These are phyloP conservation scores for Perdita meconis DNA, from an alignment of 2,888 invertebrate genomes.

Conservation along the genomic window DNA sequence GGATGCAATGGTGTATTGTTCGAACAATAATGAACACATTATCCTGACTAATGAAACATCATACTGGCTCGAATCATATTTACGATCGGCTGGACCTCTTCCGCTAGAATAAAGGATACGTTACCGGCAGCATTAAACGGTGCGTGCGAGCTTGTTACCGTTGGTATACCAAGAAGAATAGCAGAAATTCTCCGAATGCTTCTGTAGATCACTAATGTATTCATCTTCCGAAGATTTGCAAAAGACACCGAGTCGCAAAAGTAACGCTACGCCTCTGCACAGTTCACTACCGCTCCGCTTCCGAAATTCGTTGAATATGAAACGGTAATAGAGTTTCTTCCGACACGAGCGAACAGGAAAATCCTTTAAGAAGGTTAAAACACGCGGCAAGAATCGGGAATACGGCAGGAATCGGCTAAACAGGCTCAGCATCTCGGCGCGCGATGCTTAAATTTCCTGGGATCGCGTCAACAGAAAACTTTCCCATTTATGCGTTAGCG, in stretches of 20 bases:
- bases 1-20: slow-evolving; percentile 60
- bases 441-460: slow-evolving; percentile 64
- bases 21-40: slow-evolving; percentile 75
- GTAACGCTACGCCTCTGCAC: slow-evolving; percentile 46
- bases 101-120: not conserved
- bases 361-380: slow-evolving; percentile 48
- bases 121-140: not conserved
- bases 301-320: slow-evolving; percentile 52
- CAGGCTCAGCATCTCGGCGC: not conserved
- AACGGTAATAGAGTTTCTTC: slow-evolving; percentile 43
- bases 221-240: no score
- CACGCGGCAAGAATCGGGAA: slow-evolving; percentile 15
- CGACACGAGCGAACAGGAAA: slow-evolving; percentile 10
- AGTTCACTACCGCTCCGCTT: slow-evolving; percentile 45
- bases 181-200: no score
- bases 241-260: no score
- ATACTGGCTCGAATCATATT: slow-evolving; percentile 44
- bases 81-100: slow-evolving; percentile 43
- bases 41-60: slow-evolving; percentile 77
- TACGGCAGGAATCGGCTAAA: slow-evolving; percentile 1
- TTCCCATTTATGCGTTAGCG: slow-evolving; percentile 64
- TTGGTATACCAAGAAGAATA: no score
- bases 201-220: not conserved
- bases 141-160: no score
- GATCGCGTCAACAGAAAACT: slow-evolving; percentile 61